phyloP scores from a whole-genome alignment of 2,797 vertebrate species.

The Anabacerthia variegaticeps region DNA sequence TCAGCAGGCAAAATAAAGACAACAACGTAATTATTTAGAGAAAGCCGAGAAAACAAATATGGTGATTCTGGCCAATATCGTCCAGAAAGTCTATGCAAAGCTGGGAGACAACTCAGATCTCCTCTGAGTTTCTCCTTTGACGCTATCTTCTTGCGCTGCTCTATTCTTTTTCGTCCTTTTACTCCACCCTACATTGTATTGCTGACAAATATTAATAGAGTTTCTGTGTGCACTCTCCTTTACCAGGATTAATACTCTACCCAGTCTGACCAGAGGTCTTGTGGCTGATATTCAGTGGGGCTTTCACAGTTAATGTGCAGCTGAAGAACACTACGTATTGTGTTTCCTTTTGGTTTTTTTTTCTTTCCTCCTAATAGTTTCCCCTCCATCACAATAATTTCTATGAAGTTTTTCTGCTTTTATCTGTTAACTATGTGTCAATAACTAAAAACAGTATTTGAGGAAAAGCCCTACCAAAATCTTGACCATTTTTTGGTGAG shows the following conservation, averaged over 20 bases:
- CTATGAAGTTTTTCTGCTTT: background rate
- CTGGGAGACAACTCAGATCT: background rate
- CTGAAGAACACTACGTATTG: background rate
- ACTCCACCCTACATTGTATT: background rate
- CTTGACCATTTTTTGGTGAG: background rate
- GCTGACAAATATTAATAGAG: background rate
- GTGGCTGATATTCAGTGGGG: background rate
- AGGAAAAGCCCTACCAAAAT: background rate
- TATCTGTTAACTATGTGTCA: background rate
- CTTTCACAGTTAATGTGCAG: background rate
- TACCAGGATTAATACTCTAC: background rate
- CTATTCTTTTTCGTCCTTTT: background rate
- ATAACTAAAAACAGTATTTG: constrained; percentile 17
- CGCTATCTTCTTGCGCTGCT: background rate
- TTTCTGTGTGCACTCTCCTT: background rate
- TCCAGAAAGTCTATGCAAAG: background rate
- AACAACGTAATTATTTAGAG: background rate
- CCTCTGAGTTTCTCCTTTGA: background rate
- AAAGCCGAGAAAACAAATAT: background rate
- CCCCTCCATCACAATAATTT: background rate
- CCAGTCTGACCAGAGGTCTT: background rate
- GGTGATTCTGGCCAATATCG: background rate
- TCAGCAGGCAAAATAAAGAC: background rate
- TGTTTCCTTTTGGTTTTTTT: background rate
- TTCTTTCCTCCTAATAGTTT: background rate